These are phyloP conservation scores for Alouatta palliata DNA, from an alignment of 2,113 vertebrate genomes.

Conservation along the genomic window DNA sequence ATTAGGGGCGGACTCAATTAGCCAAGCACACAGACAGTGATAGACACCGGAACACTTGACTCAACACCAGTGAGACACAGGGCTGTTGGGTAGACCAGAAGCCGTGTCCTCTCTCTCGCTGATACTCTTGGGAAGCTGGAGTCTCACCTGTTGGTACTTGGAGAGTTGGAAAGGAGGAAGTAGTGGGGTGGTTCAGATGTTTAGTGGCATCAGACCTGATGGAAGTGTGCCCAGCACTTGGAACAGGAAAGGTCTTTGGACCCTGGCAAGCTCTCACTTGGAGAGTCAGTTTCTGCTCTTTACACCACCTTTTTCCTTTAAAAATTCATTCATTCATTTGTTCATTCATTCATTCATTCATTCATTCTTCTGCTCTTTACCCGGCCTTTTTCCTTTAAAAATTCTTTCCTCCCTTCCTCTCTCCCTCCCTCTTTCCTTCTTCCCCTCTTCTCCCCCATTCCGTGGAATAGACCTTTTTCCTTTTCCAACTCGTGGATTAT, in stretches of 20 bases:
- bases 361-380: no score
- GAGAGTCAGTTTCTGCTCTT: not conserved
- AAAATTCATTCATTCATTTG: no score
- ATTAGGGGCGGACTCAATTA: not conserved
- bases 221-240: not conserved
- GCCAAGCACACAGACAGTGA: not conserved
- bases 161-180: not conserved
- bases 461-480: no score
- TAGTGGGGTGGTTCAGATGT: not conserved
- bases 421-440: no score
- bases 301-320: not conserved
- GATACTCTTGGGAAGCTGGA: not conserved
- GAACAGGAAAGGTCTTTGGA: not conserved
- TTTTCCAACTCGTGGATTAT: not conserved
- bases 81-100: not conserved
- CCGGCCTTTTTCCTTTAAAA: no score
- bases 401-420: no score
- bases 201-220: not conserved
- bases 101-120: not conserved
- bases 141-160: not conserved
- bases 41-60: not conserved
- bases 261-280: not conserved
- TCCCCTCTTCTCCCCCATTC: no score
- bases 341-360: no score
- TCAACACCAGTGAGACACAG: not conserved